Base-by-base conservation (phyloP, 2,797 vertebrate genomes). In the Sebastes diaconus region DNA sequence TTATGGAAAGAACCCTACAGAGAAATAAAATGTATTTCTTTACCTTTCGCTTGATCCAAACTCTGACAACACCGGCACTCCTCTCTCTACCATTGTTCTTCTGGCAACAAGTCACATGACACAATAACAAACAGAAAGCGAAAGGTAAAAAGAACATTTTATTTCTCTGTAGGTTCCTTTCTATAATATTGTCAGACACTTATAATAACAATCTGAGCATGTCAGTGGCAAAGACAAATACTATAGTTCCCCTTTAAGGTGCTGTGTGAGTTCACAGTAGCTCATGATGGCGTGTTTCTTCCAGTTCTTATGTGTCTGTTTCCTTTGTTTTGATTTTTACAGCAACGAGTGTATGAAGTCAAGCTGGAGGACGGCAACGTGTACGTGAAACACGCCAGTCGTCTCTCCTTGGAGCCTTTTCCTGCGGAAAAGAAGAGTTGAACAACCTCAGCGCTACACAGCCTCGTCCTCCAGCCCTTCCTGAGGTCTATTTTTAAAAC, bases 291-390 rank as follows among this genome's bases (percentile, higher is more conserved):
- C 30, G 29, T 54, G 16, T 80, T 79, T 84, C 13, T n/a, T 61
- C 50, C 30, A 55, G 10, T 60, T 84, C 65, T 67, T n/a, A 70
- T 29, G 34, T 57, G 39, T 84, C 74, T 77, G 32, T 82, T 16
- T 87, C 9, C 8, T 73, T 58, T 89, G 30, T 77, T 76, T 80
- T 79, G 1, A 68, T 55, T 80, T 65, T 84, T 86, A 63, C 85
- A 95, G 95, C 95, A 96, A 95, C 92, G 90, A 84, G 94, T 96
- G 68, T 92, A 95, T 75, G 93, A 95, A 85, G 94, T 95, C 74
- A 95, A 95, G 86, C 82, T 94, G 78, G 93, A 95, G 70, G 92
- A 94, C 3, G 93, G 88, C 50, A 91, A 86, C 12, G 92, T 96
- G 69, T 95, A 93, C 6, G 92, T 96, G 85, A 95, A 94, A 88